Evolutionary conservation across 1,140 invertebrate genomes (phyloP).

Genomic region (Saccostrea echinata): DNA sequence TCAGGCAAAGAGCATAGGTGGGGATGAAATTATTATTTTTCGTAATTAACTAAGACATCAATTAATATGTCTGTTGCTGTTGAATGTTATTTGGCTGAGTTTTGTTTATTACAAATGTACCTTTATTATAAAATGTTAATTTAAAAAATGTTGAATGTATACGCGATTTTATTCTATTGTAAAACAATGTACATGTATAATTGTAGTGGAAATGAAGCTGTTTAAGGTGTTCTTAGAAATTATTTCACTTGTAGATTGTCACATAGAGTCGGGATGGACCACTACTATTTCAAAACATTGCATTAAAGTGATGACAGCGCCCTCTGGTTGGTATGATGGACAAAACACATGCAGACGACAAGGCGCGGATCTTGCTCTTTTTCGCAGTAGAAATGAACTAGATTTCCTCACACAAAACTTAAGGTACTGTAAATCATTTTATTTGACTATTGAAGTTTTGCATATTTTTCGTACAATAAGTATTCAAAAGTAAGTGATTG

Average conservation of each 20-base stretch:
- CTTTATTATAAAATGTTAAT: too few species aligned
- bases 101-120: too few species aligned
- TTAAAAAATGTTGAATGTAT: too few species aligned
- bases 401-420: not conserved
- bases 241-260: not conserved
- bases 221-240: not conserved
- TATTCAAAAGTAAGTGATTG: too few species aligned
- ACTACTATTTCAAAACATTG: constrained; percentile 3
- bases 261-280: not conserved
- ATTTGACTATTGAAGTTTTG: too few species aligned
- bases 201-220: too few species aligned
- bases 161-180: too few species aligned
- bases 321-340: not conserved
- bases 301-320: not conserved
- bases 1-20: not conserved
- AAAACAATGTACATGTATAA: too few species aligned
- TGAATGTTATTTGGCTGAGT: too few species aligned
- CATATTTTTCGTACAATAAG: too few species aligned
- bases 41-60: not conserved
- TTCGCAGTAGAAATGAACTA: not conserved
- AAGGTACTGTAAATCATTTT: not conserved
- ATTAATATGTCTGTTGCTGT: too few species aligned
- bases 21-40: not conserved
- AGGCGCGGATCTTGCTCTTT: constrained; percentile 18
- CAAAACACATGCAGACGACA: not conserved